Evolutionary conservation across 2,113 vertebrate genomes (phyloP), one percentile per base, ranked within the genome.

Genomic region (Sinocyclocheilus anshuiensis): DNA sequence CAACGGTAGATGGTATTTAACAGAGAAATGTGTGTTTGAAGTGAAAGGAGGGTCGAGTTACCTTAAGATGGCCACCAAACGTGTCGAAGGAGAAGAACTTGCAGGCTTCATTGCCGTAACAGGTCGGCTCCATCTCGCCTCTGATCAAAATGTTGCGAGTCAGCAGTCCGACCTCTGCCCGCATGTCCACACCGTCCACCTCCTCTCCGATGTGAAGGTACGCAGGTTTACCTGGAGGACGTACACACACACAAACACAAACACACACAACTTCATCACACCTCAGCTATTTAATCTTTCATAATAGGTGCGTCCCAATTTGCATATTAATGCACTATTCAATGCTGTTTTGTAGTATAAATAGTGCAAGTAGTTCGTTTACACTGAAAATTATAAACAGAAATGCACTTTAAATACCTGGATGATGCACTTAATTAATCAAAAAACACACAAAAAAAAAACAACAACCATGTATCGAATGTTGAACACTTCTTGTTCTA

Each of bases 11-110:
- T 48, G n/a, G 39, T 12, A 45, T 6, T 82, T 4, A 50, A 22
- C 11, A 22, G 6, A 65, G 26, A 13, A 33, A 61, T 75, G 16
- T 6, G 26, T 57, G 45, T 12, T 69, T 61, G 48, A 77, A 45
- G 20, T 15, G 77, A 53, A 16, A 29, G 50, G 39, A 63, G 24
- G 33, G 42, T 45, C 0, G 20, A 22, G 24, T 33, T 94, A 99
- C 98, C 97, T 99, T 99, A 80, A 99, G 89, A 87, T 99, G 98
- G 69, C 97, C 98, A 1, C 98, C 98, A 3, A 99, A 99, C 13
- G 98, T 99, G 89, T 99, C 98, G 0, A 99, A 99, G 90, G 93
- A 88, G 42, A 99, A 99, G 95, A 98, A 99, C 91, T 93, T 94
- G 94, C 98, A 99, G 78, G 97, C 83, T 74, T 97, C 94, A 11